These are phyloP conservation scores for Cuculus canorus DNA, from an alignment of 2,797 vertebrate genomes.

Conservation along the genomic window DNA sequence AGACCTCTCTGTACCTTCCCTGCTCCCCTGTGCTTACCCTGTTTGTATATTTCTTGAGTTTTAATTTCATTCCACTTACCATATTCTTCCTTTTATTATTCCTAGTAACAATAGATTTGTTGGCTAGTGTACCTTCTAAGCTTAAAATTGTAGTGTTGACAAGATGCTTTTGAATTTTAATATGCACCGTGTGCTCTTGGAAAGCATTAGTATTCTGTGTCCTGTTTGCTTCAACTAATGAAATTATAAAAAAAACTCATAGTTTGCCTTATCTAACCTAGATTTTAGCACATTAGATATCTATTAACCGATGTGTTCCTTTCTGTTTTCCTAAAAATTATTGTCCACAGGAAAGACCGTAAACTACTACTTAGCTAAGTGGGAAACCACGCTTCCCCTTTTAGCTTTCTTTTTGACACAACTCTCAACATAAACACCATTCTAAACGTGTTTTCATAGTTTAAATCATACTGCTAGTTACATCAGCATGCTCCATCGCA, in stretches of 20 bases:
- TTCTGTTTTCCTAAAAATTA: neutral
- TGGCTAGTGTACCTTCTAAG: neutral
- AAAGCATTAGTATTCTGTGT: neutral
- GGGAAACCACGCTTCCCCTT: neutral
- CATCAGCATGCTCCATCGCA: neutral
- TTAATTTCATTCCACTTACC: neutral
- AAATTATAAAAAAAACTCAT: neutral
- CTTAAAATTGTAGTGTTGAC: neutral
- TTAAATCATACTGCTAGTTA: neutral
- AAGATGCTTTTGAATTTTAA: constrained; percentile 11
- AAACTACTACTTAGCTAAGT: neutral
- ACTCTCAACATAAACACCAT: neutral
- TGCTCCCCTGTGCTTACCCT: neutral
- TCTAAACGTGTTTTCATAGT: neutral
- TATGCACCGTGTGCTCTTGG: neutral
- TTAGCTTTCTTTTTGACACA: neutral
- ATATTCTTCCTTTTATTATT: neutral
- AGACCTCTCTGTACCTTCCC: neutral
- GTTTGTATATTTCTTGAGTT: neutral
- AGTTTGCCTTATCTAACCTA: neutral
- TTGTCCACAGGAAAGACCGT: neutral
- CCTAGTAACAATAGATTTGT: neutral
- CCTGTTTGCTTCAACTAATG: neutral
- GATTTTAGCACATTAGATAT: neutral
- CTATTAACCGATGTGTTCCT: neutral